These are phyloP conservation scores for Anisognathus igniventris DNA, from an alignment of 2,797 vertebrate genomes.

Conservation along the genomic window DNA sequence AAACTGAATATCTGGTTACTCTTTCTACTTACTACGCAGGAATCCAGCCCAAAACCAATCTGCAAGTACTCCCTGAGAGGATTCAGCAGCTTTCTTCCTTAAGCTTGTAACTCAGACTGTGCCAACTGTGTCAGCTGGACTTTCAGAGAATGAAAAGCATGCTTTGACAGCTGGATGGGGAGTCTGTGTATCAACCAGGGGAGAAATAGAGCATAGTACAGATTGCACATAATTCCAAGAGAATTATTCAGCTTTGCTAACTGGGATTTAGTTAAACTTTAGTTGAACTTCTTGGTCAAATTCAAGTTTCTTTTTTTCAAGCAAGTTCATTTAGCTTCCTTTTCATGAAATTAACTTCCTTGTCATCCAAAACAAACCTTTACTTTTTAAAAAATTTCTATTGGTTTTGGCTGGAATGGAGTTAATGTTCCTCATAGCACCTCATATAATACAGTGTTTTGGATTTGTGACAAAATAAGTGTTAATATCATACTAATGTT, in stretches of 20 bases:
- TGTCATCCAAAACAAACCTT: neutral
- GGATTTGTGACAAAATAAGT: neutral
- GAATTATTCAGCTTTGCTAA: neutral
- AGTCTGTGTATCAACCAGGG: neutral
- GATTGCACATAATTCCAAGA: neutral
- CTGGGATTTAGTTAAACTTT: neutral
- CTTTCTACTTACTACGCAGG: neutral
- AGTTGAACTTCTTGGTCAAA: neutral
- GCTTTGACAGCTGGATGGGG: neutral
- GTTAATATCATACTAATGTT: neutral
- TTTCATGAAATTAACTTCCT: neutral
- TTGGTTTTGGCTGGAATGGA: neutral
- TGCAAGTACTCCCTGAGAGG: neutral
- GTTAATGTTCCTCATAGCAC: neutral
- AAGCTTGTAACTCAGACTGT: neutral
- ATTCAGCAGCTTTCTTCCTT: neutral
- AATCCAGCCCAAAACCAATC: neutral
- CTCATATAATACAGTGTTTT: neutral
- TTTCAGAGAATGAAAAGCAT: neutral
- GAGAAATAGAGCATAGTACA: neutral
- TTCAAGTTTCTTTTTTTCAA: neutral
- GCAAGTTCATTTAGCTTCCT: neutral
- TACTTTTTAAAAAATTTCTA: accelerated
- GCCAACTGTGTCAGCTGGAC: neutral
- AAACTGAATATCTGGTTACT: neutral